These are phyloP conservation scores for Delphinapterus leucas DNA, from an alignment of 2,113 vertebrate species.

Conservation along the genomic window DNA sequence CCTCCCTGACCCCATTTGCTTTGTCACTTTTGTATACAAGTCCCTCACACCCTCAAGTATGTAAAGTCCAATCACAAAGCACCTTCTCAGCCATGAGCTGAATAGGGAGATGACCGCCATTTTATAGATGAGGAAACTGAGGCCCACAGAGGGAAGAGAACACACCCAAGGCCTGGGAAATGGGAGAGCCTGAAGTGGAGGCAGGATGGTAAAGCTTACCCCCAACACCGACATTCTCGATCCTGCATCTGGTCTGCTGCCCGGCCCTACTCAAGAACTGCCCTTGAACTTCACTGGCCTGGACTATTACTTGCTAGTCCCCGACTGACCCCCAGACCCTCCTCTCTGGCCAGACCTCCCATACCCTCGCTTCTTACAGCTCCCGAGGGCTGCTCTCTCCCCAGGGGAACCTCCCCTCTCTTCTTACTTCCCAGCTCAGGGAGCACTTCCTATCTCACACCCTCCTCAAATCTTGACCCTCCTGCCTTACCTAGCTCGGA, in stretches of 20 bases:
- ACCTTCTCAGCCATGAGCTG: neutral
- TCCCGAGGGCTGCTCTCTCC: neutral
- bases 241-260: neutral
- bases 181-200: neutral
- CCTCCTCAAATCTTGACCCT: neutral
- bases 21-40: neutral
- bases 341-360: neutral
- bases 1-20: neutral
- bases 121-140: neutral
- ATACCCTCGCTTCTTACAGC: neutral
- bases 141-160: neutral
- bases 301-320: neutral
- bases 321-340: neutral
- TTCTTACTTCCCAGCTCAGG: neutral
- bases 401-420: neutral
- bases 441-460: neutral
- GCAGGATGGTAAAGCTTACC: neutral
- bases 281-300: neutral
- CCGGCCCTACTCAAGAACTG: neutral
- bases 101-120: neutral
- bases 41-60: neutral
- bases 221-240: neutral
- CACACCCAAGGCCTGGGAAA: neutral
- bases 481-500: neutral
- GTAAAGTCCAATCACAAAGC: neutral